Conservation (phyloP, 1,140 invertebrate species). For the Gerris buenoi region DNA sequence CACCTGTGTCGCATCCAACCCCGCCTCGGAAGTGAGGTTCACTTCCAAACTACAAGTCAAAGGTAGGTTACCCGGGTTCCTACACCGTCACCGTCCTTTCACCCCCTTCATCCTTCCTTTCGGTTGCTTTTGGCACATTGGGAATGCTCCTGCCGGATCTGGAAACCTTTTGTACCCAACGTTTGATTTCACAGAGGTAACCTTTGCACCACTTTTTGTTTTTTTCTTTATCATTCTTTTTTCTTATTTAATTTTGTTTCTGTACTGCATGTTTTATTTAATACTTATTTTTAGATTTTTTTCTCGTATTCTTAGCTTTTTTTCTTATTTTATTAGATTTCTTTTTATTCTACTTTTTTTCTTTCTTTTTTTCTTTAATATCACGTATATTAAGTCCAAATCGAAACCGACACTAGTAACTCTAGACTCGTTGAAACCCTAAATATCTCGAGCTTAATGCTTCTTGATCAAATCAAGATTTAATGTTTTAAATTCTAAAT, state of each 20-base stretch:
- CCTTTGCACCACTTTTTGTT: constrained; percentile 20
- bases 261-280: too few species aligned
- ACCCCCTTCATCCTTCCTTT: constrained; percentile 1
- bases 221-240: constrained; percentile 17
- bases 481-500: too few species aligned
- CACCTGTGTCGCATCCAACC: constrained; percentile 64
- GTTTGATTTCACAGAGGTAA: constrained; percentile 37
- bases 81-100: constrained; percentile 24
- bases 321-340: too few species aligned
- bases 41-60: constrained; percentile 65
- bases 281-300: too few species aligned
- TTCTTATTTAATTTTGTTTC: constrained; percentile 16
- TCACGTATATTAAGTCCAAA: too few species aligned
- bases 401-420: too few species aligned
- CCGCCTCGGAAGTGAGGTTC: constrained; percentile 60
- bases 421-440: too few species aligned
- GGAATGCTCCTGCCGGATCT: constrained; percentile 34
- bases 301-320: too few species aligned
- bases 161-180: neutral
- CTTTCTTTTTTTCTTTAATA: too few species aligned
- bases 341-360: too few species aligned
- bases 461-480: too few species aligned
- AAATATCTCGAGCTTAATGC: too few species aligned
- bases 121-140: constrained; percentile 35
- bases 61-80: constrained; percentile 41